These are phyloP conservation scores for Phyllotreta cruciferae DNA, from an alignment of 2,888 invertebrate species.

Conservation along the genomic window DNA sequence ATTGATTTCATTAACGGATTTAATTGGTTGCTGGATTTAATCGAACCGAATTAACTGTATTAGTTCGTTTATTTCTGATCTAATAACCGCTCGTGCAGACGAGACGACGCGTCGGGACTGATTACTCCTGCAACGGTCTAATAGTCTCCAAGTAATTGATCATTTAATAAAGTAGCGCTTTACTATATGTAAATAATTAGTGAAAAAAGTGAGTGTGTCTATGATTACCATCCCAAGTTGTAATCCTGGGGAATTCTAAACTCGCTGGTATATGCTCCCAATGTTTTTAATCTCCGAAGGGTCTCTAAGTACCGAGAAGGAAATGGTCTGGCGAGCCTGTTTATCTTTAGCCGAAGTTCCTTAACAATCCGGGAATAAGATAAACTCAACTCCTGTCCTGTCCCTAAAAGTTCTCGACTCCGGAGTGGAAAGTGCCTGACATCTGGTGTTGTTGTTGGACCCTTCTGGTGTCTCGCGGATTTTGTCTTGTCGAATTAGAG, in stretches of 20 bases:
- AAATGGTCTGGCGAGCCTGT: constrained; percentile 34
- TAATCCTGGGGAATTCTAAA: no score
- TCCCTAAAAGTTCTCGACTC: constrained; percentile 38
- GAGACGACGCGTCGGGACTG: constrained; percentile 1
- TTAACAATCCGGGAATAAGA: constrained; percentile 36
- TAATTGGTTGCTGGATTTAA: constrained; percentile 32
- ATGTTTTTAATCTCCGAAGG: constrained; percentile 23
- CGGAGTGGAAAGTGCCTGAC: constrained; percentile 31
- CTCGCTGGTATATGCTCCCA: no score
- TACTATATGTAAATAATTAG: no score
- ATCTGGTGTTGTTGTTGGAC: constrained; percentile 38
- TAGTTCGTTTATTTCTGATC: constrained; percentile 19
- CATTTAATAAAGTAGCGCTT: no score
- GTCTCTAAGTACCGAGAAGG: constrained; percentile 27
- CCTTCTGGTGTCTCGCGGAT: constrained; percentile 13
- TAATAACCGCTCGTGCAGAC: constrained; percentile 3
- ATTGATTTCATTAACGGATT: constrained; percentile 36
- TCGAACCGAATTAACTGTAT: constrained; percentile 28
- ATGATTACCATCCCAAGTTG: no score
- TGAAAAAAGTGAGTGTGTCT: no score
- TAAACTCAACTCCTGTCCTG: constrained; percentile 37
- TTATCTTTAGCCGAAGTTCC: constrained; percentile 36
- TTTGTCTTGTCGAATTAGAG: constrained; percentile 14
- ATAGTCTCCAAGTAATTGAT: no score
- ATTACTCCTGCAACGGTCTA: not conserved